Base-by-base conservation (phyloP, 2,888 invertebrate genomes). In the Cetonia aurata region DNA sequence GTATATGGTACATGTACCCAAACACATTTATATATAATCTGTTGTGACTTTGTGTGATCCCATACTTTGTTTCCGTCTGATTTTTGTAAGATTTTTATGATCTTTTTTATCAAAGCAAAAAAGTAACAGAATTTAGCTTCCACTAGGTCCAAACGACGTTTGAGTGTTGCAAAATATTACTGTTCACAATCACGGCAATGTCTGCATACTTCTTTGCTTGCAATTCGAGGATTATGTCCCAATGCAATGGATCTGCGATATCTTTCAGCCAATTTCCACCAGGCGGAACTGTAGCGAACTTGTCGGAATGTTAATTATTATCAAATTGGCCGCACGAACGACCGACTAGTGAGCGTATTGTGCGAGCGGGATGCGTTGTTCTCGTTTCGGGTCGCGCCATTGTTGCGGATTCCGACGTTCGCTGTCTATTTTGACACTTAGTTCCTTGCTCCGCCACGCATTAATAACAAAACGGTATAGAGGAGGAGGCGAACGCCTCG, bases 351-450 rank as follows among this genome's bases (percentile, higher is more conserved):
- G 37, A 37, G 37, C 37, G 37, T 37, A 37, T 37, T 37, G 10
- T 37, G 37, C 37, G 37, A 37, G 6, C 15, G 37, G 12, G 15
- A 33, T 56, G 55, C 37, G n/a, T 56, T 56, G 33, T 56, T 56
- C 33, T 56, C 33, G 55, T 33, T 13, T n/a, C 13, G 13, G 25
- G 6, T 56, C 15, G 55, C 37, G n/a, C 55, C 13, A 37, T 56
- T 56, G 37, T 56, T 37, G 8, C 37, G n/a, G n/a, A 56, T 13
- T 31, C 25, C 55, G 55, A 13, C 37, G n/a, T 8, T 31, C 55
- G n/a, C 31, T 56, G 55, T 37, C 55, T 37, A 56, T 56, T 56
- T 56, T 56, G 55, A 56, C 55, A 56, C 12, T 33, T 33, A 33
- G 55, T 37, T 37, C 33, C 33, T 33, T 37, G 37, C 8, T 56